These are phyloP conservation scores for Pelagia noctiluca DNA, from an alignment of 30 jellyfish, hydroid and myxozoan genomes.

Conservation along the genomic window DNA sequence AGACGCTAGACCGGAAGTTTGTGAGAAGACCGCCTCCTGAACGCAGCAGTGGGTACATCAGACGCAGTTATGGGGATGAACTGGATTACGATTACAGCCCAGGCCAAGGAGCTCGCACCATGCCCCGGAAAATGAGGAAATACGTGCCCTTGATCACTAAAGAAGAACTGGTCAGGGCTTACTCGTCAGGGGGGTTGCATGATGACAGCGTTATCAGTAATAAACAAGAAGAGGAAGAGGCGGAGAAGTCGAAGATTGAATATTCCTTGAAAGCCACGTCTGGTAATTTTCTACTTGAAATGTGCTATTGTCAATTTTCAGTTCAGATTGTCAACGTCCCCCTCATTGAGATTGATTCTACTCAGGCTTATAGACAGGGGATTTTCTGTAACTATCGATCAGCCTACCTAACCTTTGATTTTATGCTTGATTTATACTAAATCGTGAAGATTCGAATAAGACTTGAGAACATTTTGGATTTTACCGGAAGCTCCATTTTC, in stretches of 20 bases:
- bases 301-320: too few species aligned
- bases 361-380: too few species aligned
- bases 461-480: not conserved
- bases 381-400: too few species aligned
- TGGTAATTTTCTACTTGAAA: not conserved
- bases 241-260: constrained; percentile 66
- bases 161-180: constrained; percentile 68
- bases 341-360: too few species aligned
- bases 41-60: constrained; percentile 61
- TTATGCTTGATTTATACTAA: too few species aligned
- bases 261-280: constrained; percentile 72
- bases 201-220: constrained; percentile 56
- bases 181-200: constrained; percentile 72
- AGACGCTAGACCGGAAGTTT: constrained; percentile 66
- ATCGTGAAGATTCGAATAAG: too few species aligned
- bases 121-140: constrained; percentile 77
- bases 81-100: constrained; percentile 63
- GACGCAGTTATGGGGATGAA: constrained; percentile 76
- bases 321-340: too few species aligned
- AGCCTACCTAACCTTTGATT: too few species aligned
- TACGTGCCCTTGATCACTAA: constrained; percentile 66
- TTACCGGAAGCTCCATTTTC: not conserved
- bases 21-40: constrained; percentile 74
- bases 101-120: constrained; percentile 57
- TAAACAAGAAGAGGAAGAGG: constrained; percentile 41